Evolutionary conservation across 1,140 invertebrate species (phyloP), one percentile per base, ranked within the genome.

Genomic region (Zaprionus tsacasi): DNA sequence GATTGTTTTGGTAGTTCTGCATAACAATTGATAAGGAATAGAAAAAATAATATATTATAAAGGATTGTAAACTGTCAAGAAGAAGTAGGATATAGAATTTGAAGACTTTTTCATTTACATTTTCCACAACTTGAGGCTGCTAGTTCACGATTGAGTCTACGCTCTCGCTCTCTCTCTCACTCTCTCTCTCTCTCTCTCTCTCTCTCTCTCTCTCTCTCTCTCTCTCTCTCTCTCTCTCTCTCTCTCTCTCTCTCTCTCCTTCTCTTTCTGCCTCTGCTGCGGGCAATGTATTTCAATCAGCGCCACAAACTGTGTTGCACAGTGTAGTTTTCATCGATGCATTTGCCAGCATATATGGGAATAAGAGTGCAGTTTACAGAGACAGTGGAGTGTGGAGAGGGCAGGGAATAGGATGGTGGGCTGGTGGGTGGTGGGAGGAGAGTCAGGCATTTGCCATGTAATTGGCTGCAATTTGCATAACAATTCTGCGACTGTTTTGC

Each of bases 381-480:
- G 45, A 50, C 45, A 50, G 17, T 21, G 17, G 11, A 11, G 17
- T 12, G 52, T 48, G 0, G 13, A 40, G 21, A 1, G n/a, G 40
- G 27, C 1, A 6, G 25, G 30, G 50, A 5, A 15, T 2, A 3
- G 54, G 35, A n/a, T n/a, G n/a, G n/a, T n/a, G n/a, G n/a, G n/a
- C n/a, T n/a, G 25, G 10, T 7, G 33, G 3, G 3, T 21, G 25
- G 12, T 11, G 2, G 21, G 3, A 52, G 25, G 50, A 33, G 33
- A 48, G 67, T 77, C 64, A 86, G 82, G 82, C 82, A 79, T 87
- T 76, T 83, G 85, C 78, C 71, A 81, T 89, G 86, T 89, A 89
- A 89, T 89, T 89, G 85, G 81, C 85, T 79, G 80, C 85, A 89
- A 89, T 89, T 89, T 89, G 85, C 85, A 89, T 89, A 89, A 89